Percentiles rank a stretch among this genome's conserved stretches.
phyloP scores from a whole-genome alignment of 2,797 vertebrate genomes.

The Pseudomugil tenellus region DNA sequence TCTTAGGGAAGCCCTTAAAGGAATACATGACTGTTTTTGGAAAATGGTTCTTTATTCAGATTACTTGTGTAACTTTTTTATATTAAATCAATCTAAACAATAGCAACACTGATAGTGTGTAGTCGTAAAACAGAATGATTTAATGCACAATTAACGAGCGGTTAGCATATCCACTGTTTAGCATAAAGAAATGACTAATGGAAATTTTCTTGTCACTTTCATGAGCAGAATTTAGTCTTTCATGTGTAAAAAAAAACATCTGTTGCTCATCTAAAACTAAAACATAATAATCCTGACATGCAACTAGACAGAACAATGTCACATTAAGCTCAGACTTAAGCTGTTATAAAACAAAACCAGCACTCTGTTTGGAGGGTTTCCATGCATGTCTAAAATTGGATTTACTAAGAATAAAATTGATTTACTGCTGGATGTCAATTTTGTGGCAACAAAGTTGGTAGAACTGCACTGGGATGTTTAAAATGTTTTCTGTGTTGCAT shows the following conservation, averaged over 20 bases:
- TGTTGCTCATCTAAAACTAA: background rate
- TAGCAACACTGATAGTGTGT: background rate
- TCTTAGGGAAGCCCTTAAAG: conserved; percentile 16
- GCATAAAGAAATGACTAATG: no score
- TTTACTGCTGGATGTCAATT: background rate
- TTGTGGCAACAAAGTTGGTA: background rate
- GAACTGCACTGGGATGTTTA: background rate
- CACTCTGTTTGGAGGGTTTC: background rate
- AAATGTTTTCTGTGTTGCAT: background rate
- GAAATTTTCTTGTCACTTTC: background rate
- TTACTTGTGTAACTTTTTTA: background rate
- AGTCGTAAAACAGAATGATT: background rate
- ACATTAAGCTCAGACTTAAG: background rate
- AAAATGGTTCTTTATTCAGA: background rate
- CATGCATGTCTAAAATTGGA: background rate
- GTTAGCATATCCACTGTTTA: background rate
- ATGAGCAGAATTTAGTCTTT: background rate
- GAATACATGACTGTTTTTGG: background rate
- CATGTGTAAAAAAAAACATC: background rate
- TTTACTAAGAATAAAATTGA: background rate
- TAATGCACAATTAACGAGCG: background rate
- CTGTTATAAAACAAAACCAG: background rate
- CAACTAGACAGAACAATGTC: background rate
- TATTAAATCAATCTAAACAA: background rate
- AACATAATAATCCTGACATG: background rate